A percentile compares a stretch with the other conserved stretches of the same genome.
phyloP scores from a whole-genome alignment of 1,140 invertebrate species.

The Sinonovacula constricta region DNA sequence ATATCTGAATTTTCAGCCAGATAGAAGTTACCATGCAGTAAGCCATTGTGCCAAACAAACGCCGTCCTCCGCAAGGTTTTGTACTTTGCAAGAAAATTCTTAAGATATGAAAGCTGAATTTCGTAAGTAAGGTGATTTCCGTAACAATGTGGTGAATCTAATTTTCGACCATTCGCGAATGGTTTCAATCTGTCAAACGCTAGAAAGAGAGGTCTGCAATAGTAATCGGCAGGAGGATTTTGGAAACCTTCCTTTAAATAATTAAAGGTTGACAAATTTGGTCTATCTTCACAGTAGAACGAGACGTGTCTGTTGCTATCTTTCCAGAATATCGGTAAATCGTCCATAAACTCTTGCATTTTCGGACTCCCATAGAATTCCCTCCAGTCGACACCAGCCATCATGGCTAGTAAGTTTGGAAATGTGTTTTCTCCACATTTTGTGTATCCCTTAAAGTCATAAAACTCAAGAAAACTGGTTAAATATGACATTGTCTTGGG shows the following conservation, averaged over 20 bases:
- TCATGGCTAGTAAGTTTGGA: constrained; percentile 87
- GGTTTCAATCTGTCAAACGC: constrained; percentile 39
- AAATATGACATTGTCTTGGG: constrained; percentile 51
- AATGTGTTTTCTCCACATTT: constrained; percentile 92
- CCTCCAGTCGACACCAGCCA: constrained; percentile 81
- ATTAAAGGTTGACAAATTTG: constrained; percentile 88
- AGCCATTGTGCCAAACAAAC: not conserved
- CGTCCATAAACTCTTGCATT: not conserved
- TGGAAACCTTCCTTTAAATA: constrained; percentile 88
- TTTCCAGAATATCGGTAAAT: constrained; percentile 26
- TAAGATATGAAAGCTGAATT: not conserved
- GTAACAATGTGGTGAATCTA: not conserved
- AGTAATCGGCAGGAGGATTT: constrained; percentile 89
- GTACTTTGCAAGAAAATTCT: constrained; percentile 4
- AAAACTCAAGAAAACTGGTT: constrained; percentile 80
- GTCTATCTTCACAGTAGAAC: constrained; percentile 87
- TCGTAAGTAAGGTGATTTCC: not conserved
- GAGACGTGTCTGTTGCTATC: constrained; percentile 82
- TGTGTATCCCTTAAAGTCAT: constrained; percentile 88
- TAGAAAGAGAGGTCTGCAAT: constrained; percentile 85
- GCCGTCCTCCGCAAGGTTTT: not conserved
- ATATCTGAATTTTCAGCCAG: constrained; percentile 34
- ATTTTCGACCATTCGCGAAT: not conserved
- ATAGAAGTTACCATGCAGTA: constrained; percentile 12
- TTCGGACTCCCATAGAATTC: not conserved